Evolutionary conservation across 53 echinoderm and acorn worm genomes (phyloP).

Genomic region (Patiria pectinifera): DNA sequence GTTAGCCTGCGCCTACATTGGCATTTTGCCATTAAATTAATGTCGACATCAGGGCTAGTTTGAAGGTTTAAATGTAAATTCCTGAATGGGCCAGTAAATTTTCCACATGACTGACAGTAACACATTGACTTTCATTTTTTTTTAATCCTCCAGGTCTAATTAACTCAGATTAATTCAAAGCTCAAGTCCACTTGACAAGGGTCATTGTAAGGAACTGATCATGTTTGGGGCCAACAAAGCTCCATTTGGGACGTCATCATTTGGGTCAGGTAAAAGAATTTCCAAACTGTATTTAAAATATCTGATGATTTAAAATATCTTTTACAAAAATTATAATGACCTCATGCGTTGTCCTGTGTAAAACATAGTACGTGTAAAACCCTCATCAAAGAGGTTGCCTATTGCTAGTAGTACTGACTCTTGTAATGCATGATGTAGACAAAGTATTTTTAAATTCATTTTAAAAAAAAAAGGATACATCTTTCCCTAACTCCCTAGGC

Average conservation of each 20-base stretch:
- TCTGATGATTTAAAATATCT: too few species aligned
- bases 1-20: too few species aligned
- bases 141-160: neutral
- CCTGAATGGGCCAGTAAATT: too few species aligned
- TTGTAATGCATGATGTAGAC: neutral
- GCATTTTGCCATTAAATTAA: neutral
- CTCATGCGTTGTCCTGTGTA: neutral
- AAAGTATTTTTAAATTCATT: neutral
- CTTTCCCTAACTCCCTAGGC: neutral
- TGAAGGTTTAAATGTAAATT: too few species aligned
- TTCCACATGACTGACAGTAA: too few species aligned
- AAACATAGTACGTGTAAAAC: too few species aligned
- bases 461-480: neutral
- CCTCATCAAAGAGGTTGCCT: too few species aligned
- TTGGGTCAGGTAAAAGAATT: constrained; percentile 62
- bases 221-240: constrained; percentile 82
- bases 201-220: neutral
- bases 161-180: neutral
- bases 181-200: neutral
- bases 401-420: neutral
- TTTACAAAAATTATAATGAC: neutral
- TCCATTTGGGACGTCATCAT: constrained; percentile 74
- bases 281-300: neutral
- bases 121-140: neutral
- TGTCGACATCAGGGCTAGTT: too few species aligned